Conservation (phyloP, 2,888 invertebrate species). For the Leucania comma region DNA sequence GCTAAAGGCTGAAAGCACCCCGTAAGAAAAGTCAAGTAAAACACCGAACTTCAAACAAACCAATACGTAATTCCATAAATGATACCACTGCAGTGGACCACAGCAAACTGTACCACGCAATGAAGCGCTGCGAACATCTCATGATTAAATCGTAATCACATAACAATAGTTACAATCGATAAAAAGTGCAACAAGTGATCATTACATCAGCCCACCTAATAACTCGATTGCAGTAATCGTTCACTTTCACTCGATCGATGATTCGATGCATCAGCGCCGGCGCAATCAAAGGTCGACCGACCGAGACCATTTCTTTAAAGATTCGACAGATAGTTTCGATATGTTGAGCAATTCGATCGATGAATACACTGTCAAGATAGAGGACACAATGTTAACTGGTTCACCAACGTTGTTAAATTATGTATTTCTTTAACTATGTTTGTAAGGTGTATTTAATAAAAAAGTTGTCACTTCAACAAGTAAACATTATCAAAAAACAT, state of each 20-base stretch:
- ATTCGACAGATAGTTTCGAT: constrained; percentile 63
- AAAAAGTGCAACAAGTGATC: constrained; percentile 82
- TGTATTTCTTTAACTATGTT: constrained; percentile 1
- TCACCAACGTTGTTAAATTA: constrained; percentile 5
- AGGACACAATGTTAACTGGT: constrained; percentile 34
- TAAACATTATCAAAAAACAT: no score
- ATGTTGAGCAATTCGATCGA: constrained; percentile 50
- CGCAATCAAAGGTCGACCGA: constrained; percentile 76
- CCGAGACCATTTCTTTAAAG: constrained; percentile 72
- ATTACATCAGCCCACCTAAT: constrained; percentile 86
- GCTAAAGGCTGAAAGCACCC: background rate
- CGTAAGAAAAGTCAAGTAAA: background rate
- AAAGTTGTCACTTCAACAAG: no score
- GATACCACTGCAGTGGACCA: background rate
- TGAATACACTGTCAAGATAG: constrained; percentile 41
- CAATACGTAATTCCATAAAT: background rate
- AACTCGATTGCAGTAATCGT: constrained; percentile 84
- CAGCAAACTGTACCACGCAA: constrained; percentile 16
- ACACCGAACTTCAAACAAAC: background rate
- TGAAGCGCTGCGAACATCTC: constrained; percentile 61
- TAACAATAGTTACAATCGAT: constrained; percentile 73
- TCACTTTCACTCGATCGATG: constrained; percentile 85
- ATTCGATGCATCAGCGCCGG: constrained; percentile 77
- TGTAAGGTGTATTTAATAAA: no score
- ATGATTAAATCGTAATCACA: constrained; percentile 73